Evolutionary conservation across 2,113 vertebrate genomes (phyloP), one percentile per base, ranked within the genome.

Genomic region (Fregata magnificens): DNA sequence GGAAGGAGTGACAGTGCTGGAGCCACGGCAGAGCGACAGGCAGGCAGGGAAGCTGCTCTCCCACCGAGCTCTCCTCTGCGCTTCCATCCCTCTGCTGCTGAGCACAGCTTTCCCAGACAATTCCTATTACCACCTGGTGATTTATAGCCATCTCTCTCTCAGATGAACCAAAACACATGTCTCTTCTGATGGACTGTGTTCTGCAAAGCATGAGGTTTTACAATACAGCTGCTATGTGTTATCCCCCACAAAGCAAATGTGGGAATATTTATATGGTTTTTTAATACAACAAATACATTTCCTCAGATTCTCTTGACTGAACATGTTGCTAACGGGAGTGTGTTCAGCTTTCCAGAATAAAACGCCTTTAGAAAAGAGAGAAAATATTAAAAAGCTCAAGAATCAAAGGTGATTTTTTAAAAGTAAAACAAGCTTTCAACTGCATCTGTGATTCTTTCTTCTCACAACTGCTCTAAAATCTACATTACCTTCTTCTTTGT

Each of bases 201-300:
- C 95, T 93, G 89, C 91, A 94, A 94, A 95, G 93, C 93, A 85
- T 94, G 82, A 91, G 56, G 34, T 77, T 97, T 96, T 79, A 74
- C 74, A 79, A 31, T 49, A 76, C 86, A 94, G 80, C 91, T 94
- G 92, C 44, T 88, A 26, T 55, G 67, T 52, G 52, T 78, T 91
- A 84, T 91, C 40, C 50, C 34, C 31, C 62, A 66, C 86, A 89
- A 82, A 91, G 84, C 44, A 93, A 95, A 96, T 55, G 53, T 77
- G 40, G 66, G 86, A 84, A 87, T 93, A 84, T 94, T 95, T 95
- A 40, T 93, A 34, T 44, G 18, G 1, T 9, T 92, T 89, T 95
- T 82, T 91, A 86, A 94, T 70, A 56, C 42, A 91, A 95, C 61
- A 92, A 82, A 94, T 87, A 49, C 44, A 94, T 94, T 91, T 95